Percentiles rank a stretch among this genome's conserved stretches.
Conservation (phyloP, 2,797 vertebrate species). For the Discoglossus pictus region DNA sequence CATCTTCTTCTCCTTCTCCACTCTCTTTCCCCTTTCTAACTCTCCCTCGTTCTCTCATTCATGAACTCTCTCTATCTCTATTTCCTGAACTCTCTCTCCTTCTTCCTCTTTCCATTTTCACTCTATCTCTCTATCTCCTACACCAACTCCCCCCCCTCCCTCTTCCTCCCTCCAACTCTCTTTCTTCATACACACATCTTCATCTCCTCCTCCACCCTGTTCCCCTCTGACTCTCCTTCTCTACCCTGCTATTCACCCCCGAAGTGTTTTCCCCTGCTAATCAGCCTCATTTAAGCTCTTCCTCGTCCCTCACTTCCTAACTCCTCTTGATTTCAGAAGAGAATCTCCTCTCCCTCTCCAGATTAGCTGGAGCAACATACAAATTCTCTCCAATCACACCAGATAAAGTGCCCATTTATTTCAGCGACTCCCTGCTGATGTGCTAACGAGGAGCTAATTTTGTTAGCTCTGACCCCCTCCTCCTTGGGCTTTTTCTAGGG, state of each 20-base stretch:
- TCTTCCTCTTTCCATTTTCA: not conserved
- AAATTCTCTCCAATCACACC: not conserved
- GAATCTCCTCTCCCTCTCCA: conserved; percentile 57
- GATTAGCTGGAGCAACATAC: conserved; percentile 51
- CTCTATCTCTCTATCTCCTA: accelerated
- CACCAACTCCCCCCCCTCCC: too few species aligned
- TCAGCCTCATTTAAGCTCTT: conserved; percentile 57
- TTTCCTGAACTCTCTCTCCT: not conserved
- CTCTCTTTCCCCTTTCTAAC: too few species aligned
- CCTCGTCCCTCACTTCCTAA: conserved; percentile 59
- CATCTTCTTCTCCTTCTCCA: not conserved
- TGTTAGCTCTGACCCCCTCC: not conserved
- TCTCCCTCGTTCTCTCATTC: too few species aligned
- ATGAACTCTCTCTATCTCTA: not conserved
- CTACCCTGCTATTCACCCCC: not conserved
- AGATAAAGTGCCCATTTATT: conserved; percentile 6
- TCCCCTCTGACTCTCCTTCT: too few species aligned
- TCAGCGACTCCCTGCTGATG: conserved; percentile 1
- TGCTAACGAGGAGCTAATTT: not conserved
- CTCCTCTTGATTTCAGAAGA: conserved; percentile 59
- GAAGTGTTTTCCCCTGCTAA: conserved; percentile 55
- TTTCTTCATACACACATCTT: not conserved
- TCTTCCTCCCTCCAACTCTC: accelerated
- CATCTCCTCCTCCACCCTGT: not conserved
- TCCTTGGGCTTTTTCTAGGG: not conserved